A percentile compares a stretch with the other conserved stretches of the same genome.
phyloP scores from a whole-genome alignment of 2,797 vertebrate genomes.

The Odontamblyopus rebecca region DNA sequence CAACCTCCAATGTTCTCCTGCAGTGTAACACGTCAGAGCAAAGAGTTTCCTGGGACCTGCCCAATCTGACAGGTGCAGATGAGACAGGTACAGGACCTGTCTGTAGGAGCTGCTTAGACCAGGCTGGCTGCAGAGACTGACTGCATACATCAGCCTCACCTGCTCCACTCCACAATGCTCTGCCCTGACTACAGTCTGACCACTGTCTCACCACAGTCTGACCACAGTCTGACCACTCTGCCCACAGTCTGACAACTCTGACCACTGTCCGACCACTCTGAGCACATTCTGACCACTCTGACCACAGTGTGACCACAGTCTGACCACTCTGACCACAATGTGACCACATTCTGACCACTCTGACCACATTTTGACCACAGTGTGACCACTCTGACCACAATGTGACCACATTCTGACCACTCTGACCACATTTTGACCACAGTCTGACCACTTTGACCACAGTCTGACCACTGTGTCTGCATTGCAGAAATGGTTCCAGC shows the following conservation, averaged over 20 bases:
- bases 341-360: background rate
- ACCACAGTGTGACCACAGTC: background rate
- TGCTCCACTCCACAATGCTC: too few relatives aligned
- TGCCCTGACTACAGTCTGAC: background rate
- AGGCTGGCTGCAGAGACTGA: too few relatives aligned
- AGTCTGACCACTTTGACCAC: background rate
- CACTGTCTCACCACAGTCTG: background rate
- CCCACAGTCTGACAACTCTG: background rate
- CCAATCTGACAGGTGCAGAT: too few relatives aligned
- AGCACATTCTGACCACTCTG: background rate
- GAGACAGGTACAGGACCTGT: too few relatives aligned
- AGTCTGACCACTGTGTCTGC: conserved; percentile 10
- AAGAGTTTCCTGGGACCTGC: too few relatives aligned
- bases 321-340: background rate
- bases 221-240: background rate
- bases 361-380: too few relatives aligned
- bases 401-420: too few relatives aligned
- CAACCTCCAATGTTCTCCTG: too few relatives aligned
- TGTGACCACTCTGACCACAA: too few relatives aligned
- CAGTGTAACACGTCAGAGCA: too few relatives aligned
- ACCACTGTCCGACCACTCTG: background rate
- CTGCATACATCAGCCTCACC: too few relatives aligned
- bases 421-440: background rate
- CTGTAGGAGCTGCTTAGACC: too few relatives aligned
- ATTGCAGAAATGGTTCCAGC: conserved; percentile 90